These are phyloP conservation scores for Montipora efflorescens DNA, from an alignment of 64 coral and sea anemone species.

Conservation along the genomic window DNA sequence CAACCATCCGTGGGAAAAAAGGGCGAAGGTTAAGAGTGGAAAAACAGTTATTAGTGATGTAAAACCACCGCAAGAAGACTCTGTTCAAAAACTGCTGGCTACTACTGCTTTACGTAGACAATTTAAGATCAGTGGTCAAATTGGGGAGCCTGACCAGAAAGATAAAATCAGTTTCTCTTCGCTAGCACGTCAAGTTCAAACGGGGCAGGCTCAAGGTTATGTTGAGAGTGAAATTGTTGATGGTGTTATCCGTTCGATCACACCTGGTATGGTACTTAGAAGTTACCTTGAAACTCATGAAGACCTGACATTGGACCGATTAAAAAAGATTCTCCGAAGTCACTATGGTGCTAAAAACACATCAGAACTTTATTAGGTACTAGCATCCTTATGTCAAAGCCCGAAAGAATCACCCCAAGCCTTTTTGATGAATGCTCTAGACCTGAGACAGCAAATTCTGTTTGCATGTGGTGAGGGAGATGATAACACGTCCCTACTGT, in stretches of 20 bases:
- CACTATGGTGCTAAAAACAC: slow-evolving; percentile 18
- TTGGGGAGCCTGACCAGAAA: slow-evolving; percentile 55
- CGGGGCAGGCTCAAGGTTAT: slow-evolving; percentile 8
- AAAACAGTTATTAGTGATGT: slow-evolving; percentile 25
- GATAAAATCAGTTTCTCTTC: slow-evolving; percentile 63
- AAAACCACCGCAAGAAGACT: neutral
- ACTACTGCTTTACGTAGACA: slow-evolving; percentile 45
- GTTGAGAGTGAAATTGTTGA: slow-evolving; percentile 64
- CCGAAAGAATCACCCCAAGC: slow-evolving; percentile 58
- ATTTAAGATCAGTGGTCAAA: slow-evolving; percentile 65
- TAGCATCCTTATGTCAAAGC: slow-evolving; percentile 49
- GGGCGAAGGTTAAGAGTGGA: slow-evolving; percentile 23
- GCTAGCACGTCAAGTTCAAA: slow-evolving; percentile 33
- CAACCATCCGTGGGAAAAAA: neutral
- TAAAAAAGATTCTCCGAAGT: slow-evolving; percentile 57
- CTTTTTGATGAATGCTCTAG: slow-evolving; percentile 74
- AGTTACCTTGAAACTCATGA: slow-evolving; percentile 58
- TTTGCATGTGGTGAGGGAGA: slow-evolving; percentile 9
- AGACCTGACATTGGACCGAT: slow-evolving; percentile 46
- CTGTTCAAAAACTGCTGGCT: slow-evolving; percentile 34
- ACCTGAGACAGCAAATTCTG: slow-evolving; percentile 18
- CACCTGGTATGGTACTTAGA: slow-evolving; percentile 56
- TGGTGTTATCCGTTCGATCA: slow-evolving; percentile 65
- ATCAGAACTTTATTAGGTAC: slow-evolving; percentile 61
- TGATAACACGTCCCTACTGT: slow-evolving; percentile 13